phyloP scores from a whole-genome alignment of 2,888 invertebrate species.

The Nudaria mundana region DNA sequence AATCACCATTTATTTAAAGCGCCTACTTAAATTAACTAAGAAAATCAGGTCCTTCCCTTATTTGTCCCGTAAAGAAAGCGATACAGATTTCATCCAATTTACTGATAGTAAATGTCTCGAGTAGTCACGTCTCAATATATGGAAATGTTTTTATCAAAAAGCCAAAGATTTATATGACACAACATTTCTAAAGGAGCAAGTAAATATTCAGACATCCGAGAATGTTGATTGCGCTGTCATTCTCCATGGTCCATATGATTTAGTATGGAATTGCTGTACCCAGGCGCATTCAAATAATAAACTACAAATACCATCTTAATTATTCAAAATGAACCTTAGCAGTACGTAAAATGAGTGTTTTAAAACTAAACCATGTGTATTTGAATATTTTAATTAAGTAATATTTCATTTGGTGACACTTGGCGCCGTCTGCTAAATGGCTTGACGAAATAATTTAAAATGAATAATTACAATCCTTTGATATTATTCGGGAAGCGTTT shows the following conservation, averaged over 20 bases:
- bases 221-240: conserved; percentile 65
- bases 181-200: conserved; percentile 44
- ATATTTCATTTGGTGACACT: conserved; percentile 65
- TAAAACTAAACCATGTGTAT: conserved; percentile 22
- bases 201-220: conserved; percentile 48
- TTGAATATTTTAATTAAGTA: conserved; percentile 67
- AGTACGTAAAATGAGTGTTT: conserved; percentile 25
- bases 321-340: conserved; percentile 35
- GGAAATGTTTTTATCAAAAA: conserved; percentile 1
- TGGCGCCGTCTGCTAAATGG: conserved; percentile 67
- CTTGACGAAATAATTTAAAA: conserved; percentile 61
- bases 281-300: conserved; percentile 44
- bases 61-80: too few relatives aligned
- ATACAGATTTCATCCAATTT: conserved; percentile 1
- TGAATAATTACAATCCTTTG: conserved; percentile 56
- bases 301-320: conserved; percentile 10
- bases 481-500: conserved; percentile 54
- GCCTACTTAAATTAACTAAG: too few relatives aligned
- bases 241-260: conserved; percentile 59
- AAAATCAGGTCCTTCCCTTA: too few relatives aligned
- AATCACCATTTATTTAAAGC: too few relatives aligned
- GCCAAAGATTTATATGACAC: conserved; percentile 35
- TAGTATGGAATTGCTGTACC: conserved; percentile 49
- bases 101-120: neutral
- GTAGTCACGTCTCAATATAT: neutral